Conservation (phyloP, 92 coral and sea anemone genomes). For the Parazoanthus atlanticus region DNA sequence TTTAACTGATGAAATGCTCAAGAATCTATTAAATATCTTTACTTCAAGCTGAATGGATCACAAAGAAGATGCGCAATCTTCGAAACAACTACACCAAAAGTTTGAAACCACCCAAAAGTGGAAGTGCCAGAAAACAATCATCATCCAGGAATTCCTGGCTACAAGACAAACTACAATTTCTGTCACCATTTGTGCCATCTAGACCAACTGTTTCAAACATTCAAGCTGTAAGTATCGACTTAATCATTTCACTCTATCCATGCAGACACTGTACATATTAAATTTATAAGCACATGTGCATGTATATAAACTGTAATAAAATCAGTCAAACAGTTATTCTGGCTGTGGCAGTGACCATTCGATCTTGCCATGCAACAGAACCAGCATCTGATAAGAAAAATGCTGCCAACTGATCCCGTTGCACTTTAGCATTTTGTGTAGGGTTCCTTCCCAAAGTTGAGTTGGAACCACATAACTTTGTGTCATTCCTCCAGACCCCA, state of each 20-base stretch:
- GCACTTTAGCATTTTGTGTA: conserved; percentile 15
- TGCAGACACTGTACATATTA: background rate
- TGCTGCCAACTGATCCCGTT: conserved; percentile 6
- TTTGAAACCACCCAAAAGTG: conserved; percentile 24
- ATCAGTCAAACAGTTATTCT: background rate
- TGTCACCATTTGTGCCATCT: conserved; percentile 31
- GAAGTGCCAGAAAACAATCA: conserved; percentile 28
- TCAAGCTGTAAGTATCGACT: conserved; percentile 4
- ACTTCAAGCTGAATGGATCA: conserved; percentile 20
- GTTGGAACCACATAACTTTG: conserved; percentile 17
- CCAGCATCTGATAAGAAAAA: conserved; percentile 25
- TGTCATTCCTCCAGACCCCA: conserved; percentile 39
- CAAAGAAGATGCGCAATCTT: conserved; percentile 16
- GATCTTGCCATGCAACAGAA: conserved; percentile 5
- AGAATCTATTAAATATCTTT: background rate
- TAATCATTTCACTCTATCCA: background rate
- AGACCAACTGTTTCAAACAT: conserved; percentile 13
- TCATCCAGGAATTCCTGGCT: background rate
- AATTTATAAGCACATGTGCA: background rate
- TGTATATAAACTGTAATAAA: background rate
- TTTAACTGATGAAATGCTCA: conserved; percentile 12
- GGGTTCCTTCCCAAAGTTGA: conserved; percentile 20
- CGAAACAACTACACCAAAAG: conserved; percentile 37
- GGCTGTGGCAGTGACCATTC: conserved; percentile 13
- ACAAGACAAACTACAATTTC: conserved; percentile 15